Percentiles rank a stretch among this genome's conserved stretches.
Conservation (phyloP, 2,888 invertebrate species). For the Philopedon plagiatum region DNA sequence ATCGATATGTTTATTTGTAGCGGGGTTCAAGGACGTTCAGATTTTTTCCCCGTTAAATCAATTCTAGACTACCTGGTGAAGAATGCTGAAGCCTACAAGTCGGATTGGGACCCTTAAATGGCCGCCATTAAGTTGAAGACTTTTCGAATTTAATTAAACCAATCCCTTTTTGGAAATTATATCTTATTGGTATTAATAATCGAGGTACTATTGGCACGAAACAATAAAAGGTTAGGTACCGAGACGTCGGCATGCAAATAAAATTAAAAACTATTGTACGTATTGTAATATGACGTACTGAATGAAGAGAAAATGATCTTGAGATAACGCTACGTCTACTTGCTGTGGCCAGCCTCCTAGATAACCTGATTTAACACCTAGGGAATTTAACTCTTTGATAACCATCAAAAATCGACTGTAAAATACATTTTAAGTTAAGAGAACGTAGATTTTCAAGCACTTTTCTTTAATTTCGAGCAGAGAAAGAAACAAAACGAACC, state of each 20-base stretch:
- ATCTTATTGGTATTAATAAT: slow-evolving; percentile 25
- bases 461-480: too few relatives aligned
- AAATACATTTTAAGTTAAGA: too few relatives aligned
- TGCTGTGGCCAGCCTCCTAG: not conserved
- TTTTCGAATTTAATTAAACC: slow-evolving; percentile 29
- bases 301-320: not conserved
- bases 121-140: too few relatives aligned
- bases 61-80: too few relatives aligned
- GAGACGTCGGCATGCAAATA: slow-evolving; percentile 23
- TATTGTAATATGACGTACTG: not conserved
- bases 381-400: too few relatives aligned
- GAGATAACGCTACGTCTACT: slow-evolving; percentile 1
- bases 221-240: slow-evolving; percentile 21
- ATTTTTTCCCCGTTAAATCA: too few relatives aligned
- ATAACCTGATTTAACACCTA: not conserved
- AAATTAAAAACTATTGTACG: slow-evolving; percentile 24
- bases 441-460: too few relatives aligned
- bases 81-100: too few relatives aligned
- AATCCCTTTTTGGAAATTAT: slow-evolving; percentile 19
- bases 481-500: not conserved
- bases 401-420: too few relatives aligned
- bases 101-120: too few relatives aligned
- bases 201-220: slow-evolving; percentile 8
- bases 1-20: too few relatives aligned
- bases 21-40: too few relatives aligned